Percentiles rank a stretch among this genome's conserved stretches.
Evolutionary conservation across 2,888 invertebrate genomes (phyloP).

Genomic region (Mesochorus sp.): DNA sequence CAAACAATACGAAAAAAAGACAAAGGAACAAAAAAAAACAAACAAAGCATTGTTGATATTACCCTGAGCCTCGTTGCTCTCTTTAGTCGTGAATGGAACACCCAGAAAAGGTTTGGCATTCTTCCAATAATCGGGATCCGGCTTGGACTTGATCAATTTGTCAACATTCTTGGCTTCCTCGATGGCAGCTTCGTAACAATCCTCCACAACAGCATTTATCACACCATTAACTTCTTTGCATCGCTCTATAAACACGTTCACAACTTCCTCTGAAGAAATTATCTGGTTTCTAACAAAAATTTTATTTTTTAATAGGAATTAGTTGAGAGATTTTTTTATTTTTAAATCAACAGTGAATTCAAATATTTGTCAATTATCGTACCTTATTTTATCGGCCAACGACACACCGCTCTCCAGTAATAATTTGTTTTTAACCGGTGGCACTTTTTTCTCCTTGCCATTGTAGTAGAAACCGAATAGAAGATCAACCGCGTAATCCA

Average conservation of each 20-base stretch:
- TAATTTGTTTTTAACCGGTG: conserved; percentile 80
- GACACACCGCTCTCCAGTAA: conserved; percentile 86
- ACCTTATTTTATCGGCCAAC: conserved; percentile 87
- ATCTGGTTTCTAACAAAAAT: conserved; percentile 80
- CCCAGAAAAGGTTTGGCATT: conserved; percentile 91
- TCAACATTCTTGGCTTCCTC: conserved; percentile 91
- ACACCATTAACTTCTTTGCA: conserved; percentile 89
- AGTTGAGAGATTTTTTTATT: no score
- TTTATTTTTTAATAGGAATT: no score
- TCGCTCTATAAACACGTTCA: conserved; percentile 89
- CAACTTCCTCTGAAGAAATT: conserved; percentile 87
- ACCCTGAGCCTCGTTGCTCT: conserved; percentile 91
- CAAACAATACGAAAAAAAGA: background rate
- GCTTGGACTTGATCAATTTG: conserved; percentile 84
- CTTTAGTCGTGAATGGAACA: conserved; percentile 96
- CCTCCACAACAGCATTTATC: conserved; percentile 92
- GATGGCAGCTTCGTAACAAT: conserved; percentile 90
- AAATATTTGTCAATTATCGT: conserved; percentile 56
- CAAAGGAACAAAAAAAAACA: background rate
- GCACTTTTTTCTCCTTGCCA: conserved; percentile 77
- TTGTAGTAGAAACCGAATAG: conserved; percentile 82
- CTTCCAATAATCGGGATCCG: conserved; percentile 86
- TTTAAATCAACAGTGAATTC: background rate
- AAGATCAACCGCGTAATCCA: conserved; percentile 82
- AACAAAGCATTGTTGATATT: conserved; percentile 56